Conservation (phyloP, 1,140 invertebrate species). For the Pseudachorutes palmiensis region DNA sequence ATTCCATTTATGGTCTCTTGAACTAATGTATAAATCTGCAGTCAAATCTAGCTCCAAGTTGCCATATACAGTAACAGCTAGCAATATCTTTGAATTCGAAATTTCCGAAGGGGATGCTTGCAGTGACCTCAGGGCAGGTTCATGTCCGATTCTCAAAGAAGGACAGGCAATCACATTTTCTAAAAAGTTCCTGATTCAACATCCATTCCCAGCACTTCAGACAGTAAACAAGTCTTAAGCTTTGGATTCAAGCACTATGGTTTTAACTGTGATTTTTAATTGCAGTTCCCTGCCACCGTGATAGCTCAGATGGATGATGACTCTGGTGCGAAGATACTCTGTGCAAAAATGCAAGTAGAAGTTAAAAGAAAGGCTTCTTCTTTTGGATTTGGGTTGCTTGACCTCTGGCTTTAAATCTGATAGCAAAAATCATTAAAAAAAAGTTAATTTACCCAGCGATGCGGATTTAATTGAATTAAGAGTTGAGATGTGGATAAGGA, state of each 20-base stretch:
- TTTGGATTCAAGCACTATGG: neutral
- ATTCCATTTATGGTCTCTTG: neutral
- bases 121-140: neutral
- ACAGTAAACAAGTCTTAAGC: neutral
- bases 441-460: too few species aligned
- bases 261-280: neutral
- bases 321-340: neutral
- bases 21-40: neutral
- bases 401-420: neutral
- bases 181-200: neutral
- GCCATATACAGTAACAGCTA: neutral
- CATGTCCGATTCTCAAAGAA: neutral
- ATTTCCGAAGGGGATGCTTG: neutral
- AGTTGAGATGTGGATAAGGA: too few species aligned
- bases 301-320: neutral
- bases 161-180: neutral
- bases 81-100: neutral
- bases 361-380: neutral
- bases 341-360: constrained; percentile 3
- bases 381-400: neutral
- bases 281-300: neutral
- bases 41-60: neutral
- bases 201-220: neutral
- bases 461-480: too few species aligned
- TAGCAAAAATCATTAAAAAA: too few species aligned